phyloP scores from a whole-genome alignment of 30 jellyfish, hydroid and myxozoan genomes.

The Catostylus mosaicus region DNA sequence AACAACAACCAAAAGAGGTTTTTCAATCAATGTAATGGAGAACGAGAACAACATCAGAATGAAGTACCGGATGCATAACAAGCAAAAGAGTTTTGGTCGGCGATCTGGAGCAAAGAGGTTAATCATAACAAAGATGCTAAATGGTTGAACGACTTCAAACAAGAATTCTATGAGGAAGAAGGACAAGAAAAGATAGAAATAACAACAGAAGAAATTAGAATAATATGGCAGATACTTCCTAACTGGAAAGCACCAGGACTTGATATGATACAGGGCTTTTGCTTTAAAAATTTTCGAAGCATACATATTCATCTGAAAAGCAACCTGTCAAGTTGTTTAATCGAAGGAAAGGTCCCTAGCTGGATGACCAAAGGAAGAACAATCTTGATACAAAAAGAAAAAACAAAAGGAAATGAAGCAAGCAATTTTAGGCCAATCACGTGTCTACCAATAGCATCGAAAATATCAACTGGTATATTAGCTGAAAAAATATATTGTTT shows the following conservation, averaged over 20 bases:
- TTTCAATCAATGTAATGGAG: constrained; percentile 17
- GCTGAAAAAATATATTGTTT: no score
- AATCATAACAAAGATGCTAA: constrained; percentile 35
- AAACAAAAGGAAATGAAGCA: no score
- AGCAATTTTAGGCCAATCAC: no score
- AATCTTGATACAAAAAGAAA: constrained; percentile 17
- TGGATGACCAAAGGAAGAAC: constrained; percentile 43
- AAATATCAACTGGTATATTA: neutral
- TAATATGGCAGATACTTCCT: constrained; percentile 23
- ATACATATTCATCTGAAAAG: constrained; percentile 48
- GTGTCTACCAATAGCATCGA: constrained; percentile 4
- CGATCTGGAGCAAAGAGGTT: constrained; percentile 39
- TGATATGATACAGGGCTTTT: constrained; percentile 34
- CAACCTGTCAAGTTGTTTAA: neutral
- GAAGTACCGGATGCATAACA: constrained; percentile 53
- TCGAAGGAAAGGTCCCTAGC: constrained; percentile 32
- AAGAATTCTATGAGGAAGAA: constrained; percentile 33
- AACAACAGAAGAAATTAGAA: constrained; percentile 12
- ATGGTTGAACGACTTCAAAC: constrained; percentile 16
- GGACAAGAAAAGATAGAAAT: constrained; percentile 40
- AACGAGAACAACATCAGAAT: constrained; percentile 1
- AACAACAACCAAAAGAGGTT: neutral
- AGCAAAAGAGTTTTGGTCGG: constrained; percentile 49
- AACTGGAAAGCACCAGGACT: constrained; percentile 23
- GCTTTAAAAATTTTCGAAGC: constrained; percentile 45